Percentiles rank a stretch among this genome's conserved stretches.
Conservation (phyloP, 2,888 invertebrate genomes). For the Vanessa cardui region DNA sequence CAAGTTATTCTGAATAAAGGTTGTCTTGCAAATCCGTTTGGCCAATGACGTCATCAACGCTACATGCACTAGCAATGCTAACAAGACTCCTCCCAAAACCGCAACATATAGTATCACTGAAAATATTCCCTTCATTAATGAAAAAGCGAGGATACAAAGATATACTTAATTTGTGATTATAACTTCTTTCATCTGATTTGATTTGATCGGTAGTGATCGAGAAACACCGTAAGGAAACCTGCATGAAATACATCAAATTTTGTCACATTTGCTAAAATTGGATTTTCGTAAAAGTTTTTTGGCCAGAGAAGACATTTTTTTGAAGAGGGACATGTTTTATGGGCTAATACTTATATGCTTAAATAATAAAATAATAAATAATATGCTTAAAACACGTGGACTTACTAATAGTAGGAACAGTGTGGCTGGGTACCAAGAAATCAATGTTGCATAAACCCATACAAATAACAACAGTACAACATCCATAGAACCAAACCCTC, state of each 20-base stretch:
- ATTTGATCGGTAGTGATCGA: not conserved
- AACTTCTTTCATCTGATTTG: not conserved
- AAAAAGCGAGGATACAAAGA: not conserved
- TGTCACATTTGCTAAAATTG: no score
- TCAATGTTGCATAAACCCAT: slow-evolving; percentile 68
- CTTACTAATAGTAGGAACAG: slow-evolving; percentile 68
- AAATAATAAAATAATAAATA: no score
- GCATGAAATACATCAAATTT: no score
- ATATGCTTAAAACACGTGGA: slow-evolving; percentile 32
- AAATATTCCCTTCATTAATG: slow-evolving; percentile 34
- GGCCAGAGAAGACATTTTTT: no score
- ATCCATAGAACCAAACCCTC: slow-evolving; percentile 66
- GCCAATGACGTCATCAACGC: slow-evolving; percentile 54
- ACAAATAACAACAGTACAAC: slow-evolving; percentile 57
- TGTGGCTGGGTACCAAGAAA: slow-evolving; percentile 64
- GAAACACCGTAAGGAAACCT: not conserved
- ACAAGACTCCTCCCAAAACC: slow-evolving; percentile 57
- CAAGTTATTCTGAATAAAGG: slow-evolving; percentile 54
- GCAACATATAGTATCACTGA: slow-evolving; percentile 67
- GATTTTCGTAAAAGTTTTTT: no score
- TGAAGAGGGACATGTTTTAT: no score
- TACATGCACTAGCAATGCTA: slow-evolving; percentile 62
- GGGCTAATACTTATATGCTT: no score
- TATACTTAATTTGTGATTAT: not conserved
- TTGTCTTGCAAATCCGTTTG: slow-evolving; percentile 54